Evolutionary conservation across 1,140 invertebrate species (phyloP).

Genomic region (Anoplophora glabripennis): DNA sequence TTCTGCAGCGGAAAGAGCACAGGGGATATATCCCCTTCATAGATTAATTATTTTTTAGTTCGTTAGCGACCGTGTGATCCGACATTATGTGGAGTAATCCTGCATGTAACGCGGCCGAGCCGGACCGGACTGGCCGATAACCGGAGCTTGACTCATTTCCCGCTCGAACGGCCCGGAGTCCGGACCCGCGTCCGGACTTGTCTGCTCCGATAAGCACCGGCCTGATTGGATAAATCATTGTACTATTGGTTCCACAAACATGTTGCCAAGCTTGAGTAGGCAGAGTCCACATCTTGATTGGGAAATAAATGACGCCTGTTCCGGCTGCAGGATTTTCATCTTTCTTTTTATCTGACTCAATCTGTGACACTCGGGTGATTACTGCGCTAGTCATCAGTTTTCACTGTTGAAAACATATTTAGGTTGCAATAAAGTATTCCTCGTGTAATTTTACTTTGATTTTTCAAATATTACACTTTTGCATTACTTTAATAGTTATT

Average conservation of each 20-base stretch:
- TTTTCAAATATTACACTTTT: too few relatives aligned
- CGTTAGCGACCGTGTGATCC: slow-evolving; percentile 24
- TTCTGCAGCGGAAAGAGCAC: too few relatives aligned
- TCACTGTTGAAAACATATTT: too few relatives aligned
- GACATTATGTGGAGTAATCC: slow-evolving; percentile 20
- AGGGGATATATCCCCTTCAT: too few relatives aligned
- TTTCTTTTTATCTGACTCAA: slow-evolving; percentile 1
- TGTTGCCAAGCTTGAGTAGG: slow-evolving; percentile 16
- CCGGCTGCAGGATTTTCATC: neutral
- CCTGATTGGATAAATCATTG: slow-evolving; percentile 41
- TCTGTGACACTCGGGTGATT: neutral
- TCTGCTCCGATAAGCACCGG: slow-evolving; percentile 30
- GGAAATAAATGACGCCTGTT: slow-evolving; percentile 27
- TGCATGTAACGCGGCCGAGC: slow-evolving; percentile 4
- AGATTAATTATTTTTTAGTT: slow-evolving; percentile 6
- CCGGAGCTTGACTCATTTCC: slow-evolving; percentile 37
- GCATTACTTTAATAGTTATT: too few relatives aligned
- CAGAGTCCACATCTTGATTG: slow-evolving; percentile 24
- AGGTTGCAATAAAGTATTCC: too few relatives aligned
- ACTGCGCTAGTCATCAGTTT: too few relatives aligned
- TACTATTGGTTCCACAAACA: slow-evolving; percentile 36
- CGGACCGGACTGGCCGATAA: slow-evolving; percentile 26
- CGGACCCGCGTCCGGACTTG: slow-evolving; percentile 25
- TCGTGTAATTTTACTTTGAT: too few relatives aligned
- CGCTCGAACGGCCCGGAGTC: slow-evolving; percentile 27